Evolutionary conservation across 2,797 vertebrate species (phyloP), one percentile per base, ranked within the genome.

Genomic region (Scolopax rusticola): DNA sequence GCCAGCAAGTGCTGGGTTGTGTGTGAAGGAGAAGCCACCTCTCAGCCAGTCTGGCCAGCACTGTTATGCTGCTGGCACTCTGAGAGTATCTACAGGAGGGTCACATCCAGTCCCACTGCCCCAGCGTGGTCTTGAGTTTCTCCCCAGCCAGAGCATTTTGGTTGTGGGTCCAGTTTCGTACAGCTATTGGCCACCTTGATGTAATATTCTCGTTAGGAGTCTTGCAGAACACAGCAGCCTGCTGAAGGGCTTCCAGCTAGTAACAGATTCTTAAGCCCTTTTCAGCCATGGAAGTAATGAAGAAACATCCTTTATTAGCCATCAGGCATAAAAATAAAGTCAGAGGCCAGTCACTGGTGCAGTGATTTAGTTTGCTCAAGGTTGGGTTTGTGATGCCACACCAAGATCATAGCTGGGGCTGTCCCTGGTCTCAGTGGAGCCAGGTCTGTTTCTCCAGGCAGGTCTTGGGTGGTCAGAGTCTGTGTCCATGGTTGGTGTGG

Each of bases 401-500:
- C 51, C 11, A 73, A 56, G 47, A 11, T 74, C 1, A 0, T 12
- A 51, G 69, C 60, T 9, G 11, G 68, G 54, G 32, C 53, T 69
- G 33, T 67, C 68, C 36, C 53, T n/a, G 15, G 9, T 65, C 41
- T 28, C 47, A 10, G 8, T 12, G 59, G 40, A 51, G 50, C 23
- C 74, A 25, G 76, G 30, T 38, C 54, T 8, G 0, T 33, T 27
- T 56, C 24, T 89, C 25, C 50, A 1, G 1, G 0, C 25, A 30
- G 68, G 14, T 69, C 32, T 38, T 2, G 27, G 40, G 6, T 24
- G 56, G 19, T 27, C 40, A 30, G 32, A 32, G 54, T 7, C 63
- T 15, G 43, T 15, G 63, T 30, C 79, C 12, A 5, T 18, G 1
- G 3, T 15, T 2, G 0, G n/a, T 12, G 18, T 0, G 3, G 24